Base-by-base conservation (phyloP, 1,140 invertebrate genomes). In the Metaphire vulgaris region DNA sequence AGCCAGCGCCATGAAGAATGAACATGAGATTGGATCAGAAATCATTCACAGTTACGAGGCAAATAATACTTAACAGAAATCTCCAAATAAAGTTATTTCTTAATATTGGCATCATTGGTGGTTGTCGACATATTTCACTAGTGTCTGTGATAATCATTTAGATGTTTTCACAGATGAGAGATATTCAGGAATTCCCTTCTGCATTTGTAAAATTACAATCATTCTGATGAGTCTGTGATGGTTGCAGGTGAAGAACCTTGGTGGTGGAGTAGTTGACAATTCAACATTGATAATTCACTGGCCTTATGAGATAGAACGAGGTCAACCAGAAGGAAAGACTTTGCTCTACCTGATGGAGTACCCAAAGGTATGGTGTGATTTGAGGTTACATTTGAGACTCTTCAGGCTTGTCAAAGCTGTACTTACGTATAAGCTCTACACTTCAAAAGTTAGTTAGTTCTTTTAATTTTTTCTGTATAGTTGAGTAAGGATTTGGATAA, bases 41-140 rank as follows among this genome's bases (percentile, higher is more conserved):
- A 89, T 97, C 0, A 89, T 90, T 2, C 95, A 98, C 81, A 92
- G 90, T 31, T 98, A 94, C 83, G 90, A 92, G 86, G 90, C 95
- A 56, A 21, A n/a, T n/a, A n/a, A n/a, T n/a, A n/a, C n/a, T n/a
- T n/a, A n/a, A n/a, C n/a, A n/a, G n/a, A n/a, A n/a, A n/a, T n/a
- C n/a, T n/a, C n/a, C n/a, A n/a, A n/a, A n/a, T n/a, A n/a, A n/a
- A n/a, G n/a, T n/a, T n/a, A n/a, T n/a, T n/a, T n/a, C n/a, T n/a
- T n/a, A n/a, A n/a, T n/a, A n/a, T n/a, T n/a, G n/a, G n/a, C n/a
- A n/a, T n/a, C n/a, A n/a, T n/a, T n/a, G n/a, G n/a, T n/a, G n/a
- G n/a, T n/a, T n/a, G n/a, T n/a, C n/a, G n/a, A n/a, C n/a, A n/a
- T n/a, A n/a, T n/a, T n/a, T n/a, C n/a, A n/a, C n/a, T n/a, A n/a